A percentile compares a stretch with the other conserved stretches of the same genome.
Evolutionary conservation across 1,140 invertebrate species (phyloP).

Genomic region (Polypedilum vanderplanki): DNA sequence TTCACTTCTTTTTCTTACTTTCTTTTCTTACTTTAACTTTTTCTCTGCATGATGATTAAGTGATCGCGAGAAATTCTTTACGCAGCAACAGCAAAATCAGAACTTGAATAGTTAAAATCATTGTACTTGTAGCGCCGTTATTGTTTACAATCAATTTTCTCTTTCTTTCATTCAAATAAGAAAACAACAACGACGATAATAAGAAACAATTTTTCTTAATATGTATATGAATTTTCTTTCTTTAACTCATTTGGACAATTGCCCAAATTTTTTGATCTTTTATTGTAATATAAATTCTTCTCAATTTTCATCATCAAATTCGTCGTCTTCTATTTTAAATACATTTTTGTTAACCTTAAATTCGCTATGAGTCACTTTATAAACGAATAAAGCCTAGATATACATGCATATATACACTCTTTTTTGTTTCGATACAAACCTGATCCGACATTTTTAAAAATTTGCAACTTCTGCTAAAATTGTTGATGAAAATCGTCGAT

Average conservation of each 20-base stretch:
- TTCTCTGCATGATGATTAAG: not conserved
- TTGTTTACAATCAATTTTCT: not conserved
- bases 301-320: not conserved
- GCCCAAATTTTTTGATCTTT: not conserved
- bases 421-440: not conserved
- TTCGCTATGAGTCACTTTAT: not conserved
- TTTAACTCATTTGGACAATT: not conserved
- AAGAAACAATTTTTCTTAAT: not conserved
- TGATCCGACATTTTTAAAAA: conserved; percentile 12
- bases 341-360: not conserved
- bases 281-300: not conserved
- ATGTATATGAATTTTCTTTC: too few relatives aligned
- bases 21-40: not conserved
- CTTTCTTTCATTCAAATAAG: not conserved
- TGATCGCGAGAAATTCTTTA: conserved; percentile 7
- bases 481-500: not conserved
- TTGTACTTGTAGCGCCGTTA: not conserved
- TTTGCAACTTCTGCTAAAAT: not conserved
- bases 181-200: not conserved
- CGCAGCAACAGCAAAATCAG: not conserved
- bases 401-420: too few relatives aligned
- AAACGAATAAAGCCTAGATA: not conserved
- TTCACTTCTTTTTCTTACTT: not conserved
- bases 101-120: not conserved
- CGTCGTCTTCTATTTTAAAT: not conserved